Evolutionary conservation across 2,888 invertebrate genomes (phyloP).

Genomic region (Calameuta idolon): DNA sequence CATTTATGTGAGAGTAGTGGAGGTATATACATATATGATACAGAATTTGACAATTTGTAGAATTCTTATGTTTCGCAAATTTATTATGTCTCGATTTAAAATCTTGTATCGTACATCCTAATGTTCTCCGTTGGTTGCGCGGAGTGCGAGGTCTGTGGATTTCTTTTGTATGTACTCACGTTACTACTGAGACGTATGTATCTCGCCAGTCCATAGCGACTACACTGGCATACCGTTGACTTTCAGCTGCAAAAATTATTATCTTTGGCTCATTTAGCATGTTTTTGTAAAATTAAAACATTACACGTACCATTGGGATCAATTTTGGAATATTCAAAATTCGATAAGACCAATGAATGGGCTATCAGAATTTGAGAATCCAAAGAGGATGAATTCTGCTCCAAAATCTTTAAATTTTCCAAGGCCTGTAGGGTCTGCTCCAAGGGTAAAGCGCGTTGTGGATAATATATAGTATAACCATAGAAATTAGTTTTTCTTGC

Average conservation of each 20-base stretch:
- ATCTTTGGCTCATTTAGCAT: constrained; percentile 9
- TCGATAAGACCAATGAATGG: constrained; percentile 38
- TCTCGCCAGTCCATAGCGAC: constrained; percentile 76
- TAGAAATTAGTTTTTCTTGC: constrained; percentile 47
- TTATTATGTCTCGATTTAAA: too few relatives aligned
- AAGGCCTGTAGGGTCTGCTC: constrained; percentile 43
- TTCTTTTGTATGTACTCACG: constrained; percentile 68
- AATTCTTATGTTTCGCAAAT: too few relatives aligned
- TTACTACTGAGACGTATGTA: constrained; percentile 76
- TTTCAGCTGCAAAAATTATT: constrained; percentile 53
- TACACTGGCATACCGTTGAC: constrained; percentile 71
- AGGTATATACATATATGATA: too few relatives aligned
- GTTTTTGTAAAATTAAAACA: neutral
- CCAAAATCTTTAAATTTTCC: constrained; percentile 42
- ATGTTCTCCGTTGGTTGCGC: too few relatives aligned
- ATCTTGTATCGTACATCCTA: too few relatives aligned
- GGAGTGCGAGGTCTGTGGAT: too few relatives aligned
- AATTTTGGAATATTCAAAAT: constrained; percentile 24
- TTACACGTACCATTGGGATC: constrained; percentile 29
- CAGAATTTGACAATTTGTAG: too few relatives aligned
- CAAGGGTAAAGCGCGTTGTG: constrained; percentile 40
- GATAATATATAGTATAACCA: constrained; percentile 53
- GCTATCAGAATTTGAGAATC: constrained; percentile 50
- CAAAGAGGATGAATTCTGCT: constrained; percentile 45
- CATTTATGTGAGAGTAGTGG: too few relatives aligned